Percentiles rank a stretch among this genome's conserved stretches.
These are phyloP conservation scores for Petrocephalus schoutedeni DNA, from an alignment of 2,797 vertebrate genomes.

Conservation along the genomic window DNA sequence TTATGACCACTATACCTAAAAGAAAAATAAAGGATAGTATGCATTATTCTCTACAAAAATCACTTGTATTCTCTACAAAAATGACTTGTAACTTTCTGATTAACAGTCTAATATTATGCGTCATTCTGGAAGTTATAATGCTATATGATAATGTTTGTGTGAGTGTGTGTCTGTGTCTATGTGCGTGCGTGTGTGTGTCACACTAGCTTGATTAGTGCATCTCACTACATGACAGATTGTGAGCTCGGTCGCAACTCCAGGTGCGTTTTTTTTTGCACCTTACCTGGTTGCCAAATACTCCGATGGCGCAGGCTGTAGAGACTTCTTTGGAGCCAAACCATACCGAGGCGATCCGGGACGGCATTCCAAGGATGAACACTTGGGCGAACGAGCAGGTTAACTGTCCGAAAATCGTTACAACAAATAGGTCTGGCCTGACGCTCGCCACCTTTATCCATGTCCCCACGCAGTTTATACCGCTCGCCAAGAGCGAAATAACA, in stretches of 20 bases:
- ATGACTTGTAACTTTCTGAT: not conserved
- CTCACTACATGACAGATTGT: not conserved
- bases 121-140: not conserved
- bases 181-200: not conserved
- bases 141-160: not conserved
- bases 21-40: not conserved
- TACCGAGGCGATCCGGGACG: constrained; percentile 80
- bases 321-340: constrained; percentile 93
- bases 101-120: not conserved
- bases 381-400: constrained; percentile 71
- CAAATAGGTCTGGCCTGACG: constrained; percentile 65
- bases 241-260: not conserved
- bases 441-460: constrained; percentile 90
- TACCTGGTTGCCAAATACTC: constrained; percentile 93
- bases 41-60: not conserved
- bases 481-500: constrained; percentile 73
- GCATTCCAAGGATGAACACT: constrained; percentile 90
- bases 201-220: not conserved
- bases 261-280: constrained; percentile 33
- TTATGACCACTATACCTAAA: not conserved
- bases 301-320: constrained; percentile 88
- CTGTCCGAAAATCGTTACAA: constrained; percentile 79
- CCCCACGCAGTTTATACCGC: constrained; percentile 76
- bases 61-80: too few species aligned
- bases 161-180: not conserved